phyloP scores from a whole-genome alignment of 2,113 vertebrate species.

The Malurus alboscapulatus region DNA sequence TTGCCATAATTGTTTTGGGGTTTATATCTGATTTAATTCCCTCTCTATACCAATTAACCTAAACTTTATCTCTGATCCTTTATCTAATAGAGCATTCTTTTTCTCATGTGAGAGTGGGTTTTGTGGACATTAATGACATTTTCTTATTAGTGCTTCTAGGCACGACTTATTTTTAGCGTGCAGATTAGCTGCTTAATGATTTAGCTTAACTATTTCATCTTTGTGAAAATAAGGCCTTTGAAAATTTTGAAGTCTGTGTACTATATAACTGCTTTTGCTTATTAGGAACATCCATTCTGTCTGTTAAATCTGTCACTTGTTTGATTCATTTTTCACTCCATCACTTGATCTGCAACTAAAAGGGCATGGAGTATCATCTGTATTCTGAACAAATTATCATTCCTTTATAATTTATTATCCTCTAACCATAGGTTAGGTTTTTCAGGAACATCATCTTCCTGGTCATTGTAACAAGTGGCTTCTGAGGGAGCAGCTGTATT shows the following conservation, averaged over 20 bases:
- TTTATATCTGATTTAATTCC: neutral
- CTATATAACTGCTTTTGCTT: neutral
- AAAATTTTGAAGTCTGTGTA: neutral
- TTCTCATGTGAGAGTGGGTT: neutral
- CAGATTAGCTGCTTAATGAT: neutral
- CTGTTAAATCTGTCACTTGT: neutral
- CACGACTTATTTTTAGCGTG: neutral
- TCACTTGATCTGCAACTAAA: neutral
- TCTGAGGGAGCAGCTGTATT: neutral
- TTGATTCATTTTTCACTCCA: neutral
- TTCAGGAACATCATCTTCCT: neutral
- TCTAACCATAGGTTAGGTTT: fast-evolving
- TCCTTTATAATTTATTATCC: neutral
- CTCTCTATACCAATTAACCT: neutral
- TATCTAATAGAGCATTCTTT: neutral
- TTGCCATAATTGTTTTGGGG: neutral
- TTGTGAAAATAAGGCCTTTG: neutral
- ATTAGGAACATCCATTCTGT: neutral
- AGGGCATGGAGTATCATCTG: neutral
- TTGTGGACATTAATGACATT: neutral
- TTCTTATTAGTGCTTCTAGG: neutral
- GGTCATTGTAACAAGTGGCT: neutral
- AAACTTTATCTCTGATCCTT: neutral
- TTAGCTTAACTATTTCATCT: neutral
- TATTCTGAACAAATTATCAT: neutral